Evolutionary conservation across 2,888 invertebrate species (phyloP).

Genomic region (Dryobota labecula): DNA sequence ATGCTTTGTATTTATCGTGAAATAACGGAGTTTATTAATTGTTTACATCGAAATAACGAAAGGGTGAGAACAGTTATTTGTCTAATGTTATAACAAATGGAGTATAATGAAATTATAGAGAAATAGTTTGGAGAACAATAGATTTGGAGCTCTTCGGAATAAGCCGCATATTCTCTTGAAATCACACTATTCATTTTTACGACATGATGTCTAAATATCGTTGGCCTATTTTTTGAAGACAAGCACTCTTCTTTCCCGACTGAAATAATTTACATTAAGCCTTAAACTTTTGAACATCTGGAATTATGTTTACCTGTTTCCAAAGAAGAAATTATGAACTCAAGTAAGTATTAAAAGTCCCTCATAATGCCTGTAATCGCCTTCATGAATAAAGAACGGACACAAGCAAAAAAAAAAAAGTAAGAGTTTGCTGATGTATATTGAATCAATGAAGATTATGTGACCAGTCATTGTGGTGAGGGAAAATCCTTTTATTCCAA

Average conservation of each 20-base stretch:
- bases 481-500: conserved; percentile 49
- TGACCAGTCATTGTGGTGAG: conserved; percentile 27
- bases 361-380: conserved; percentile 1
- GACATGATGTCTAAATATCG: not conserved
- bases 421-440: not conserved
- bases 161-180: not conserved
- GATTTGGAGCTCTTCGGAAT: too few species aligned
- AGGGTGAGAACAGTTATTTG: too few species aligned
- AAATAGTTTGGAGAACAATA: too few species aligned
- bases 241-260: not conserved
- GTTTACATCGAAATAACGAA: too few species aligned
- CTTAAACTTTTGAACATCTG: conserved; percentile 1
- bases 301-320: not conserved
- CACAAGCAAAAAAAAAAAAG: not conserved
- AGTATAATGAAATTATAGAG: too few species aligned
- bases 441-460: conserved; percentile 21
- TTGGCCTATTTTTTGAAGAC: not conserved
- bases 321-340: not conserved
- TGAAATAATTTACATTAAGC: not conserved
- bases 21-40: too few species aligned
- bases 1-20: too few species aligned
- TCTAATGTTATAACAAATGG: too few species aligned
- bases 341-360: not conserved
- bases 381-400: not conserved
- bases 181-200: not conserved